Evolutionary conservation across 2,797 vertebrate genomes (phyloP).

Genomic region (Ibycter americanus): DNA sequence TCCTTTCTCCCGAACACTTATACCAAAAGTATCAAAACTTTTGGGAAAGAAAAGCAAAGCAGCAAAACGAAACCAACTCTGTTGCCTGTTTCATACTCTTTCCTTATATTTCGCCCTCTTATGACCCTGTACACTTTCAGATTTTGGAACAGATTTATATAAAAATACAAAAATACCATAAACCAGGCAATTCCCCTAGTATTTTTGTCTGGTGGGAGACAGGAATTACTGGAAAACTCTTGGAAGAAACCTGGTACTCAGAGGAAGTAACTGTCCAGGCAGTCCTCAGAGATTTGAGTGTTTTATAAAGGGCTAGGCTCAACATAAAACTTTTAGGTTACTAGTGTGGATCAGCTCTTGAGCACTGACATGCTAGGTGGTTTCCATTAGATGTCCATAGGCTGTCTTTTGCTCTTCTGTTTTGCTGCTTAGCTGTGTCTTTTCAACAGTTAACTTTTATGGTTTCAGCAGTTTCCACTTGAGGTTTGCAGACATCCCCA

Average conservation of each 20-base stretch:
- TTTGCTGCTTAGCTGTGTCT: neutral
- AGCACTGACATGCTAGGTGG: neutral
- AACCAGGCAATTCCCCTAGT: neutral
- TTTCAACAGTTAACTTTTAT: neutral
- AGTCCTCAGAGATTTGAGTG: neutral
- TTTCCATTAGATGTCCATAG: neutral
- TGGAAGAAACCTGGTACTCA: neutral
- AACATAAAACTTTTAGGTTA: neutral
- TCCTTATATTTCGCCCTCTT: neutral
- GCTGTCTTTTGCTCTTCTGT: neutral
- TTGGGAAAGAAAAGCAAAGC: neutral
- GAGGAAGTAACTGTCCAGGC: neutral
- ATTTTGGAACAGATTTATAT: neutral
- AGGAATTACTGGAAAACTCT: constrained; percentile 6
- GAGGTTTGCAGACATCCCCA: neutral
- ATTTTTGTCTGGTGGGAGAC: neutral
- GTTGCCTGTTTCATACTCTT: neutral
- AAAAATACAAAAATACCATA: neutral
- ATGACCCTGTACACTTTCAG: neutral
- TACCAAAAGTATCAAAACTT: neutral
- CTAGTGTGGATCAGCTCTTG: neutral
- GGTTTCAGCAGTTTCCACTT: neutral
- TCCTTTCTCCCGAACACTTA: neutral
- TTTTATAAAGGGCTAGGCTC: neutral
- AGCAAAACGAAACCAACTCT: neutral